Base-by-base conservation (phyloP, 2,113 vertebrate genomes). In the Urocitellus parryii region DNA sequence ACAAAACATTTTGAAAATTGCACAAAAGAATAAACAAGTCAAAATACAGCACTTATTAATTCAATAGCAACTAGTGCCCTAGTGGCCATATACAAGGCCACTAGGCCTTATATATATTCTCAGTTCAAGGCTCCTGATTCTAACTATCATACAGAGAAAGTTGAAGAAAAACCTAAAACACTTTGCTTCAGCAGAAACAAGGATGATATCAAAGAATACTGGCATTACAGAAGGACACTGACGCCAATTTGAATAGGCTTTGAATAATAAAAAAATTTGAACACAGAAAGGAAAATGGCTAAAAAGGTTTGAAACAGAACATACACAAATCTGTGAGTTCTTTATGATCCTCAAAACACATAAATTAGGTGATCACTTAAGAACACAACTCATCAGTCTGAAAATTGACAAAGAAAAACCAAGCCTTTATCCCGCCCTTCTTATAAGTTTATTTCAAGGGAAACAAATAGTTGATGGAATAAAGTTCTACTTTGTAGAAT, bases 401-500 rank as follows among this genome's bases (percentile, higher is more conserved):
- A 94, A 92, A 79, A 67, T 0, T 37, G 37, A 73, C 27, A 58
- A 72, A 34, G 51, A 34, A 67, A 92, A 90, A 48, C 39, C 45
- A 85, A 61, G 37, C 0, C 65, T 89, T 74, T 58, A 95, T 51
- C 34, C 18, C 24, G 42, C 2, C 72, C 45, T 95, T 89, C 68
- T 63, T 76, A 14, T 14, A 68, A 85, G 24, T 79, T 39, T 65
- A 88, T 72, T 85, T 90, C 39, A 25, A 34, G 51, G 51, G 27
- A 90, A 92, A 81, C 42, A 78, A 87, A 76, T 3, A 76, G 20
- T 27, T 91, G 34, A 70, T 51, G 13, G 84, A 74, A 93, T 92
- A 51, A 96, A 86, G n/a, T 81, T 90, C 24, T 87, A 72, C 32
- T 93, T 61, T 63, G 51, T 79, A 53, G 12, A 90, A 78, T 77